These are phyloP conservation scores for Cyprinodon brontotheroides DNA, from an alignment of 2,113 vertebrate species.

Conservation along the genomic window DNA sequence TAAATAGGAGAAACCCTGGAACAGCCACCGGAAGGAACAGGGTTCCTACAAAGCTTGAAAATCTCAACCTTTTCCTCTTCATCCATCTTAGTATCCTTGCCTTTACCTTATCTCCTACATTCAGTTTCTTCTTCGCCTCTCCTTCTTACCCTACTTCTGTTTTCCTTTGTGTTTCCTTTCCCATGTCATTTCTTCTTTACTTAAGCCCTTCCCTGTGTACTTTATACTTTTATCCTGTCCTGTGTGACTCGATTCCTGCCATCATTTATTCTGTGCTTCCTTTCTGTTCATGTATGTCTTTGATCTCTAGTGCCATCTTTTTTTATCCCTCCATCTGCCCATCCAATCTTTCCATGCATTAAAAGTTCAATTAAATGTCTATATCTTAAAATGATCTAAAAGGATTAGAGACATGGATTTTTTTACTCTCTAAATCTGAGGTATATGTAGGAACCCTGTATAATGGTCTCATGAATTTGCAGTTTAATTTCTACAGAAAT, in stretches of 20 bases:
- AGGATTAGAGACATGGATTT: not conserved
- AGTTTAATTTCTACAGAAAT: constrained; percentile 35
- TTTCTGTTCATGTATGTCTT: not conserved
- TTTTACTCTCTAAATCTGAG: not conserved
- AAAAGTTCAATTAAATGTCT: not conserved
- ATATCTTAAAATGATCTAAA: not conserved
- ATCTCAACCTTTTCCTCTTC: no score
- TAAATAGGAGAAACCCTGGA: not conserved
- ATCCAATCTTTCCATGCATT: not conserved
- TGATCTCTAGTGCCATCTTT: not conserved
- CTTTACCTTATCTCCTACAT: not conserved
- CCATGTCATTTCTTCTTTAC: not conserved
- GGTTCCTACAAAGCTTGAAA: not conserved
- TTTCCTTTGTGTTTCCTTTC: no score
- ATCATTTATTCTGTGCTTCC: no score
- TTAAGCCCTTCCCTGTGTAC: not conserved
- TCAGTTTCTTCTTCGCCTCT: no score
- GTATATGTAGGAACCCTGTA: not conserved
- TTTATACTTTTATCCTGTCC: not conserved
- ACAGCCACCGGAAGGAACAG: not conserved
- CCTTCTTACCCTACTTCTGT: no score
- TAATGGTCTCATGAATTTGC: constrained; percentile 14
- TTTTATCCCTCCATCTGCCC: not conserved
- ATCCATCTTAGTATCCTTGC: not conserved
- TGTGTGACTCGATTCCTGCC: not conserved